Evolutionary conservation across 1,140 invertebrate genomes (phyloP).

Genomic region (Carposina sasakii): DNA sequence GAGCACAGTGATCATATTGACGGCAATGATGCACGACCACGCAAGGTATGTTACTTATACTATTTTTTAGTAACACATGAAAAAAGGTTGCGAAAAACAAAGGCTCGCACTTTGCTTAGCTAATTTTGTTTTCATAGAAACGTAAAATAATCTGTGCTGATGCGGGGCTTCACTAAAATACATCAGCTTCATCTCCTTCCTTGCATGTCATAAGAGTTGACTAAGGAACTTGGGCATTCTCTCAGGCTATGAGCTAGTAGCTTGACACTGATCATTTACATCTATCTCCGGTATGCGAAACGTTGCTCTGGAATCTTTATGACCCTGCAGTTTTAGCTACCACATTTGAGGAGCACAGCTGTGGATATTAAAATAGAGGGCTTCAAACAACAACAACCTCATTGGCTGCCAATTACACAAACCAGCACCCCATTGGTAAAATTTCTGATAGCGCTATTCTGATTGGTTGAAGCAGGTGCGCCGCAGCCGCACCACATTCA

Average conservation of each 20-base stretch:
- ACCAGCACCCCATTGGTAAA: background rate
- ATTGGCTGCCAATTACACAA: no score
- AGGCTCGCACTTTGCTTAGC: background rate
- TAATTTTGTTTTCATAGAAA: background rate
- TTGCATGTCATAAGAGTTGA: background rate
- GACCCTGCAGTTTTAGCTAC: background rate
- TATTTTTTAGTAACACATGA: background rate
- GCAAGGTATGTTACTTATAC: slow-evolving; percentile 58
- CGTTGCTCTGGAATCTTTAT: background rate
- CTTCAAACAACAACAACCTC: no score
- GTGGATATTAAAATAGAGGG: background rate
- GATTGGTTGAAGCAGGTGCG: slow-evolving; percentile 55
- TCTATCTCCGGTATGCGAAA: background rate
- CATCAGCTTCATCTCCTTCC: background rate
- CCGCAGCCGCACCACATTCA: slow-evolving; percentile 92
- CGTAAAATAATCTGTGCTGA: background rate
- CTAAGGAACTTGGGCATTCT: background rate
- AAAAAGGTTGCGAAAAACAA: background rate
- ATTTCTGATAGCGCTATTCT: background rate
- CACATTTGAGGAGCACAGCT: background rate
- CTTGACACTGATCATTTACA: no score
- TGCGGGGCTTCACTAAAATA: no score
- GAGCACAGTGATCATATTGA: slow-evolving; percentile 32
- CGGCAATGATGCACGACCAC: slow-evolving; percentile 41
- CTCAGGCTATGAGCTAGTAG: no score